These are phyloP conservation scores for Spisula subtruncata DNA, from an alignment of 2,888 invertebrate species.

Conservation along the genomic window DNA sequence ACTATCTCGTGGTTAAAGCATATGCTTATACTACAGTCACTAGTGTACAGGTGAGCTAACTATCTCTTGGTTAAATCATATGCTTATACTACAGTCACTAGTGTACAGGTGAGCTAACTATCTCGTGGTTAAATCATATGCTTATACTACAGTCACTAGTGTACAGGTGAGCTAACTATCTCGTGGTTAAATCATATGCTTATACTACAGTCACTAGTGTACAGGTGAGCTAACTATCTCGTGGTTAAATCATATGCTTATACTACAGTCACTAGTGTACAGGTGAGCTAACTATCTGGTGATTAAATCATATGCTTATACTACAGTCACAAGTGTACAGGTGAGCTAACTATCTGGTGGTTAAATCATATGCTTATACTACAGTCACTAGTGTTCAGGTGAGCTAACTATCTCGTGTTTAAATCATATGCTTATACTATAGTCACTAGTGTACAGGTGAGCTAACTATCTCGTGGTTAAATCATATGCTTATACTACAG, in stretches of 20 bases:
- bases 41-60: conserved; percentile 93
- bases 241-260: conserved; percentile 94
- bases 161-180: conserved; percentile 94
- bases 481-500: conserved; percentile 93
- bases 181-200: conserved; percentile 94
- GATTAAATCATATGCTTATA: conserved; percentile 93
- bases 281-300: conserved; percentile 94
- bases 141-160: conserved; percentile 92
- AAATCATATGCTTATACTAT: conserved; percentile 93
- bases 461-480: conserved; percentile 94
- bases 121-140: conserved; percentile 94
- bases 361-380: conserved; percentile 93
- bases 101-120: conserved; percentile 94
- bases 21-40: conserved; percentile 93
- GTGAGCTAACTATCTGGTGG: conserved; percentile 94
- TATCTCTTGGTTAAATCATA: conserved; percentile 94
- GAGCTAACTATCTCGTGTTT: conserved; percentile 94
- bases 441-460: conserved; percentile 92
- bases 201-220: conserved; percentile 92
- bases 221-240: conserved; percentile 94
- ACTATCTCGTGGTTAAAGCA: conserved; percentile 94
- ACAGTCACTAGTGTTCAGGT: conserved; percentile 93
- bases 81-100: conserved; percentile 92
- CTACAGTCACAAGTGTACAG: conserved; percentile 92
- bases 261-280: conserved; percentile 92